Percentiles rank a stretch among this genome's conserved stretches.
Conservation (phyloP, 2,888 invertebrate genomes). For the Scelioninae gen. 2 region DNA sequence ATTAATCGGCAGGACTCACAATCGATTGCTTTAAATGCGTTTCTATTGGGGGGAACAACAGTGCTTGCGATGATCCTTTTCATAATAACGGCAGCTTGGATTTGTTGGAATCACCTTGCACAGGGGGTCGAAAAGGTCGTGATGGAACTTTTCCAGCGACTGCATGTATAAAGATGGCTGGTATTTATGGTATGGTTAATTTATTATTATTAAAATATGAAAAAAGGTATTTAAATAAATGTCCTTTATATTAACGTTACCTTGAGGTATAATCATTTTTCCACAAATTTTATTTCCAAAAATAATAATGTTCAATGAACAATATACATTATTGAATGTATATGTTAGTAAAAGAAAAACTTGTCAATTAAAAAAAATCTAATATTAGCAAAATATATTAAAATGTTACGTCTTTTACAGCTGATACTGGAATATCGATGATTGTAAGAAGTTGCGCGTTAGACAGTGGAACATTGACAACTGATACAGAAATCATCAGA, state of each 20-base stretch:
- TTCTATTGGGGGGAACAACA: conserved; percentile 90
- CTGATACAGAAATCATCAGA: conserved; percentile 96
- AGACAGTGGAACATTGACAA: conserved; percentile 95
- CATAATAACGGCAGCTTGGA: conserved; percentile 92
- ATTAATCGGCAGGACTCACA: conserved; percentile 75
- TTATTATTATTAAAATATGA: no score
- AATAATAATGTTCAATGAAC: no score
- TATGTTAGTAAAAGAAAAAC: no score
- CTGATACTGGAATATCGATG: conserved; percentile 86
- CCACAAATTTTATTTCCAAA: no score
- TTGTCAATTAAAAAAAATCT: no score
- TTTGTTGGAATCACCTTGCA: conserved; percentile 92
- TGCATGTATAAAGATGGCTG: conserved; percentile 96
- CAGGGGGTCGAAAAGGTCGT: conserved; percentile 94
- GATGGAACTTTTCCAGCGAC: conserved; percentile 97
- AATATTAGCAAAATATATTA: not conserved
- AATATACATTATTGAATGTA: no score
- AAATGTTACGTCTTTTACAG: conserved; percentile 75
- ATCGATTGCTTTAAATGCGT: conserved; percentile 99
- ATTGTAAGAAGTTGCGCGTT: conserved; percentile 95
- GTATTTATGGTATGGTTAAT: conserved; percentile 90
- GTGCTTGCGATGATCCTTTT: conserved; percentile 95
- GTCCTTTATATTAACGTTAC: no score
- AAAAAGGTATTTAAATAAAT: no score
- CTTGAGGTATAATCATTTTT: no score